Percentiles rank a stretch among this genome's conserved stretches.
phyloP scores from a whole-genome alignment of 2,797 vertebrate genomes.

The Avahi laniger region DNA sequence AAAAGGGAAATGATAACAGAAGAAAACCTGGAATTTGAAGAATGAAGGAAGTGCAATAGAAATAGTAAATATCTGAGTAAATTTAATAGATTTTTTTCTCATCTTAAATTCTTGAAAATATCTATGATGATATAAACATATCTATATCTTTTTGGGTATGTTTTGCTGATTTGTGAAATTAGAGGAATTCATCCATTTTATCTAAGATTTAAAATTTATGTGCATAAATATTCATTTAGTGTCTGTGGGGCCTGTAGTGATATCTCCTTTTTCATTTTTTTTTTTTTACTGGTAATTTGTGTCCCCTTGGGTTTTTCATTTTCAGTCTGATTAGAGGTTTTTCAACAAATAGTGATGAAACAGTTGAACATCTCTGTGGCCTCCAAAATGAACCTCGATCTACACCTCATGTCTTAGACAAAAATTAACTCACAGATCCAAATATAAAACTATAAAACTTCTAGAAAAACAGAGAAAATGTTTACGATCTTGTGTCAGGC shows the following conservation, averaged over 20 bases:
- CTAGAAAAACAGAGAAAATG: not conserved
- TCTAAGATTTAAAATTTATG: not conserved
- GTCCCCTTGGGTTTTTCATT: not conserved
- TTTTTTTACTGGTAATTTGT: not conserved
- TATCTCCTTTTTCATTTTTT: not conserved
- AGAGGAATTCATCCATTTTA: not conserved
- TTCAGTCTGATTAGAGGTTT: not conserved
- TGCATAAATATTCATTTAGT: not conserved
- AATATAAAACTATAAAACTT: not conserved
- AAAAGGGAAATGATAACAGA: not conserved
- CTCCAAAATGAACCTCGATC: not conserved
- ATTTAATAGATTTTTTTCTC: not conserved
- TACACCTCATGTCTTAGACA: not conserved
- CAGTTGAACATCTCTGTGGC: not conserved
- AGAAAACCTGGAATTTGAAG: not conserved
- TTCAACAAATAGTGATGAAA: not conserved
- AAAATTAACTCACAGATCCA: constrained; percentile 9
- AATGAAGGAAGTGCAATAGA: not conserved
- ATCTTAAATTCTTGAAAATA: not conserved
- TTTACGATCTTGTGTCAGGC: not conserved
- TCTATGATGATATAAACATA: not conserved
- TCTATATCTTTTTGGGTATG: not conserved
- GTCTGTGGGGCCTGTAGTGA: not conserved
- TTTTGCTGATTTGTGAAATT: not conserved
- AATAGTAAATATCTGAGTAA: not conserved